These are phyloP conservation scores for Myiagra hebetior DNA, from an alignment of 2,113 vertebrate genomes.

Conservation along the genomic window DNA sequence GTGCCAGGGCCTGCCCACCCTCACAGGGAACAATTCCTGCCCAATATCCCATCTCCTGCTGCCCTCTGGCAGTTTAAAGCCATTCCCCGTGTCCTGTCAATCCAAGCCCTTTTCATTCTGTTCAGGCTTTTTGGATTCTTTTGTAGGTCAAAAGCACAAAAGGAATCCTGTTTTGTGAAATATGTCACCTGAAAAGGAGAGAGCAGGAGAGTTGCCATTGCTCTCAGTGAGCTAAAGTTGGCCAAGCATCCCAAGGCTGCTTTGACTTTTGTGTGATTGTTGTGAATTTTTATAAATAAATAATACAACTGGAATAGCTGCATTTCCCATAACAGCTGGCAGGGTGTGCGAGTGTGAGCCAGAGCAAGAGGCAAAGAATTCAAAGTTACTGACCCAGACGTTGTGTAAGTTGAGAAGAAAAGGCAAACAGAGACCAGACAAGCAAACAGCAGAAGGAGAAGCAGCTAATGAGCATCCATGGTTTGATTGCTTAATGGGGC, in stretches of 20 bases:
- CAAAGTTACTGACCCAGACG: not conserved
- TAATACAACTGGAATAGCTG: not conserved
- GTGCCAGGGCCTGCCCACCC: not conserved
- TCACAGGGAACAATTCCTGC: not conserved
- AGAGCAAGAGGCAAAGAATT: not conserved
- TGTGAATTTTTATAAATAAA: not conserved
- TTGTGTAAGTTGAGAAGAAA: not conserved
- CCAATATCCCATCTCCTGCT: not conserved
- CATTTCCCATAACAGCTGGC: not conserved
- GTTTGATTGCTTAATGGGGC: not conserved
- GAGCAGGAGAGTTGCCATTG: not conserved
- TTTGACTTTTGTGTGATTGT: not conserved
- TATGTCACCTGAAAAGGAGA: not conserved
- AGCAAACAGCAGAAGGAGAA: not conserved
- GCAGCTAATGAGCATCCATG: not conserved
- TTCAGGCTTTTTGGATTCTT: not conserved
- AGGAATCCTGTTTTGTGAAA: not conserved
- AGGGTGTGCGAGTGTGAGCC: not conserved
- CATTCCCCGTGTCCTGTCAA: not conserved
- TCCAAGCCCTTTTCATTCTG: not conserved
- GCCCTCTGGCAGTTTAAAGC: not conserved
- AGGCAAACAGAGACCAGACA: not conserved
- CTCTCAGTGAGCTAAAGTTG: not conserved
- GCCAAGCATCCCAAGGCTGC: not conserved
- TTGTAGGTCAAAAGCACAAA: not conserved